phyloP scores from a whole-genome alignment of 2,797 vertebrate species.

The Tenualosa ilisha region DNA sequence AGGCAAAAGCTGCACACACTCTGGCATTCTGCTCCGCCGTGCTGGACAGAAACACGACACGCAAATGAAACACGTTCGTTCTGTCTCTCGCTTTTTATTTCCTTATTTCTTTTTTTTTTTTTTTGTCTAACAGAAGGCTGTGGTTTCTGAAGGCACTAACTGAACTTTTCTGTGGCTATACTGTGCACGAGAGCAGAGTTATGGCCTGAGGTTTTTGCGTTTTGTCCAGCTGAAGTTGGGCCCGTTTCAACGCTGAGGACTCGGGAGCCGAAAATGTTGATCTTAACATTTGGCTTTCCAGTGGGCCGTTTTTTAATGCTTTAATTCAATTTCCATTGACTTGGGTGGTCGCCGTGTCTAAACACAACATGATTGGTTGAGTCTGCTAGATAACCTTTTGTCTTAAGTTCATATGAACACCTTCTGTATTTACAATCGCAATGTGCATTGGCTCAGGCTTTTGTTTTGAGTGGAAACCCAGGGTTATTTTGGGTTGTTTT shows the following conservation, averaged over 20 bases:
- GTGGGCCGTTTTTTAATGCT: slow-evolving; percentile 19
- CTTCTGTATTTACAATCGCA: background rate
- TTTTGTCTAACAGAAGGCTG: slow-evolving; percentile 5
- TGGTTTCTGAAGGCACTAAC: slow-evolving; percentile 55
- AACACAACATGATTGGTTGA: slow-evolving; percentile 56
- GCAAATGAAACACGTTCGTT: slow-evolving; percentile 54
- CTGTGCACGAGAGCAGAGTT: slow-evolving; percentile 58
- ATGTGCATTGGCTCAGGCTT: background rate
- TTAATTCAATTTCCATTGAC: slow-evolving; percentile 40
- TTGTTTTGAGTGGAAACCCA: background rate
- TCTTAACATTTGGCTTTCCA: slow-evolving; percentile 45
- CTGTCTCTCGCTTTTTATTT: background rate
- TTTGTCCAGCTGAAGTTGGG: slow-evolving; percentile 71
- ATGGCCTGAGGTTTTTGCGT: slow-evolving; percentile 49
- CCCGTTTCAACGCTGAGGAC: slow-evolving; percentile 59
- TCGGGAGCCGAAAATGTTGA: slow-evolving; percentile 72
- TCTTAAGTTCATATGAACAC: slow-evolving; percentile 3
- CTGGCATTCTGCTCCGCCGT: slow-evolving; percentile 34
- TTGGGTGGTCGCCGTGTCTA: slow-evolving; percentile 62
- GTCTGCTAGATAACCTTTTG: slow-evolving; percentile 19
- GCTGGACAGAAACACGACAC: slow-evolving; percentile 49
- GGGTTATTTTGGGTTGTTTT: too few relatives aligned
- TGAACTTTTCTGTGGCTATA: slow-evolving; percentile 42
- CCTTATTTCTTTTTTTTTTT: slow-evolving; percentile 25
- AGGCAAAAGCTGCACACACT: slow-evolving; percentile 51